phyloP scores from a whole-genome alignment of 92 coral and sea anemone genomes.

The Galaxea fascicularis region DNA sequence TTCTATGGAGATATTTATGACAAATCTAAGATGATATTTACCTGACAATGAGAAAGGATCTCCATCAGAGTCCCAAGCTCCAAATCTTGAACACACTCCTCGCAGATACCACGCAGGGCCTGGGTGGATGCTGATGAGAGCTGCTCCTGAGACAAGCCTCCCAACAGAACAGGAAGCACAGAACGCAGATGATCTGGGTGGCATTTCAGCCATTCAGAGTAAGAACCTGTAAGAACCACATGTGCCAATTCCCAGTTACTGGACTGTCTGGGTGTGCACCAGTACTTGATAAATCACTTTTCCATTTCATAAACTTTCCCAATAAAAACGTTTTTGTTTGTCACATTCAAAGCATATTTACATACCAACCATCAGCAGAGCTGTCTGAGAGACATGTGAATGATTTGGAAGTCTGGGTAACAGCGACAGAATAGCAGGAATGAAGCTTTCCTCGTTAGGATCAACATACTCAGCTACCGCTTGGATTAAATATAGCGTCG shows the following conservation, averaged over 20 bases:
- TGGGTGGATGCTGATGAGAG: slow-evolving; percentile 94
- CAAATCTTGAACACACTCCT: slow-evolving; percentile 92
- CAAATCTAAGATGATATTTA: not conserved
- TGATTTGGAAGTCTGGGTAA: slow-evolving; percentile 88
- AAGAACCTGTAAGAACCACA: slow-evolving; percentile 71
- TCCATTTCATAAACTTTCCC: too few species aligned
- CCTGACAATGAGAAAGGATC: slow-evolving; percentile 92
- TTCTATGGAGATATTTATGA: not conserved
- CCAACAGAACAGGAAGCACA: slow-evolving; percentile 87
- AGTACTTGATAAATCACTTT: too few species aligned
- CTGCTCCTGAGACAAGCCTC: slow-evolving; percentile 78
- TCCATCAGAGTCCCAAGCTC: slow-evolving; percentile 76
- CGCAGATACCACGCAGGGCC: slow-evolving; percentile 96
- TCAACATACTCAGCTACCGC: slow-evolving; percentile 95
- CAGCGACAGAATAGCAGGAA: slow-evolving; percentile 92
- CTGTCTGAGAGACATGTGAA: slow-evolving; percentile 89
- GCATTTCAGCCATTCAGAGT: slow-evolving; percentile 97
- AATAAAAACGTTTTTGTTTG: not conserved
- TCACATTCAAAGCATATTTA: slow-evolving; percentile 18
- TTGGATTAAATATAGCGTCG: slow-evolving; percentile 88
- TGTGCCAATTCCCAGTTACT: too few species aligned
- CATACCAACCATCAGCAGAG: slow-evolving; percentile 98
- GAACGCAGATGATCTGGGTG: slow-evolving; percentile 94
- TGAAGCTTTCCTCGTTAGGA: slow-evolving; percentile 86
- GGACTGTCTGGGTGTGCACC: too few species aligned